These are phyloP conservation scores for Trematomus loennbergii DNA, from an alignment of 2,113 vertebrate genomes.

Conservation along the genomic window DNA sequence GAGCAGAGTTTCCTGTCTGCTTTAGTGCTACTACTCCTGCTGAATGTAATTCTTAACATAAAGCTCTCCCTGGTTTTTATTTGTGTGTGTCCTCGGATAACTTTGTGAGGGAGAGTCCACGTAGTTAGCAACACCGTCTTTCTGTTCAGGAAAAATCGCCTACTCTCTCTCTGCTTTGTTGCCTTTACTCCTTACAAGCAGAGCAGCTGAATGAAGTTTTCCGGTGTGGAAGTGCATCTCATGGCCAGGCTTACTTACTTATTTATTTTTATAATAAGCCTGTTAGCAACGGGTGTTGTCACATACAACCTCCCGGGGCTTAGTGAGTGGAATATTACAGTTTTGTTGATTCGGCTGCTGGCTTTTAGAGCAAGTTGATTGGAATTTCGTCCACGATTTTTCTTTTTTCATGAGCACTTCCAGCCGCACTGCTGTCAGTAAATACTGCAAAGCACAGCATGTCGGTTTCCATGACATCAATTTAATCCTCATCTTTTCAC, in stretches of 20 bases:
- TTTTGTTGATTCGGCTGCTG: constrained; percentile 42
- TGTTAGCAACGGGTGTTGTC: constrained; percentile 66
- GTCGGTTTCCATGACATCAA: neutral
- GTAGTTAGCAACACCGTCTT: constrained; percentile 37
- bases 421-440: neutral
- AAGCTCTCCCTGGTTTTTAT: constrained; percentile 11
- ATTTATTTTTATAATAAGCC: constrained; percentile 70
- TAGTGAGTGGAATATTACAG: constrained; percentile 52
- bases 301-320: constrained; percentile 44
- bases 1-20: constrained; percentile 17
- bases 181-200: constrained; percentile 37
- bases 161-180: constrained; percentile 54
- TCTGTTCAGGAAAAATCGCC: constrained; percentile 54
- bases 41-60: constrained; percentile 31
- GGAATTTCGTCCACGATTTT: neutral
- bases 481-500: neutral
- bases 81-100: constrained; percentile 54
- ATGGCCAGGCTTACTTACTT: constrained; percentile 47
- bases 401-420: neutral
- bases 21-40: constrained; percentile 32
- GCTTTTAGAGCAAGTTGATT: constrained; percentile 57
- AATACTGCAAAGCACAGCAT: neutral
- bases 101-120: constrained; percentile 49
- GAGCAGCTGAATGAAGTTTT: constrained; percentile 52
- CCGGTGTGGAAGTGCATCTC: constrained; percentile 51